Evolutionary conservation across 2,888 invertebrate species (phyloP).

Genomic region (Gisinianus flammeolus): DNA sequence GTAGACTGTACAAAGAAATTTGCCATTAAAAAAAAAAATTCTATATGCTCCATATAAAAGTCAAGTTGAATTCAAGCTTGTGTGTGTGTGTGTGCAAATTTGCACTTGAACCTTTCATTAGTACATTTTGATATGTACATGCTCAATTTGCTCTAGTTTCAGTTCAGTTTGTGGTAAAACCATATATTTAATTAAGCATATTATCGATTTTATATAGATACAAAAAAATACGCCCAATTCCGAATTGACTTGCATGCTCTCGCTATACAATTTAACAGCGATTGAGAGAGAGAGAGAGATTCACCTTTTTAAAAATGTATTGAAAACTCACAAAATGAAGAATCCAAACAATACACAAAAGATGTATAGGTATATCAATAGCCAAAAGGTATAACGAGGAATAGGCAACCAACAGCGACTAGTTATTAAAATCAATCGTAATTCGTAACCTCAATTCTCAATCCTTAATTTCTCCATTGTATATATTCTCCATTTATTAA

Average conservation of each 20-base stretch:
- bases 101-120: background rate
- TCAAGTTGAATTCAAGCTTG: too few relatives aligned
- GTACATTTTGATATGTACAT: background rate
- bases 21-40: too few relatives aligned
- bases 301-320: background rate
- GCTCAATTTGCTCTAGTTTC: background rate
- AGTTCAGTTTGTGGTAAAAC: background rate
- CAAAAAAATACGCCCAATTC: background rate
- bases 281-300: background rate
- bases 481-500: background rate
- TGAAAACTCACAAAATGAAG: background rate
- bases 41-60: too few relatives aligned
- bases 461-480: background rate
- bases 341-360: background rate
- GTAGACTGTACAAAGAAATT: too few relatives aligned
- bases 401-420: background rate
- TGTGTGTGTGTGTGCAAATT: too few relatives aligned
- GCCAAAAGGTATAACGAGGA: background rate
- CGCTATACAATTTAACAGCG: background rate
- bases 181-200: background rate
- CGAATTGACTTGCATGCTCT: background rate
- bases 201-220: background rate
- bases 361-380: background rate
- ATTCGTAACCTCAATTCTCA: background rate
- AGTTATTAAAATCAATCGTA: too few relatives aligned